Evolutionary conservation across 2,113 vertebrate genomes (phyloP), one percentile per base, ranked within the genome.

Genomic region (Typhlomys cinereus): DNA sequence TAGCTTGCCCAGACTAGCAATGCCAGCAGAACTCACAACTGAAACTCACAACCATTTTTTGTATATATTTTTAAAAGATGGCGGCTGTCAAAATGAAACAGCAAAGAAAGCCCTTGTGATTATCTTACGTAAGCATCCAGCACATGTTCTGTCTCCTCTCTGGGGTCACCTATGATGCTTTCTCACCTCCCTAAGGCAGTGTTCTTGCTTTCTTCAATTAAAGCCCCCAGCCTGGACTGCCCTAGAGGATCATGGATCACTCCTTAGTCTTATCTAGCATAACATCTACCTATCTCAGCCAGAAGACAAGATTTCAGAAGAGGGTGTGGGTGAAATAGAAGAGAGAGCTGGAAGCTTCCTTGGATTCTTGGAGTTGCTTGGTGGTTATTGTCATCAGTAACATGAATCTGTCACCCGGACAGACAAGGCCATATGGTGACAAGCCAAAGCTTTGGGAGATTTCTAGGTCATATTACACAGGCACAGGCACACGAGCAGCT

Each of bases 321-420:
- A 18, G n/a, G 36, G 0, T 2, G 18, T 5, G 23, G 9, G 70
- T 31, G 52, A 17, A n/a, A 4, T 0, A 1, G 44, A n/a, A 4
- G 0, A 1, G 44, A 34, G 29, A 4, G 1, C 1, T 2, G 59
- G 27, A 5, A 27, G 27, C 10, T 5, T 5, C 2, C 31, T 31
- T 27, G 15, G 21, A 36, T 54, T n/a, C 23, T 80, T 59, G 34
- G 10, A n/a, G 61, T 10, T 12, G 1, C 41, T 57, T 23, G 2
- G 13, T 8, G 2, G 15, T 78, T 88, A 62, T 89, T 89, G 5
- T 39, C 14, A 10, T 34, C 25, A 44, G 23, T 34, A 17, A 27
- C 50, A 88, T n/a, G 23, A 74, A 50, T 41, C 12, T 81, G 54
- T 52, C n/a, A 59, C n/a, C 10, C 34, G 57, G 67, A 20, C 6